Percentiles rank a stretch among this genome's conserved stretches.
phyloP scores from a whole-genome alignment of 2,888 invertebrate genomes.

The Eutolmus rufibarbis region DNA sequence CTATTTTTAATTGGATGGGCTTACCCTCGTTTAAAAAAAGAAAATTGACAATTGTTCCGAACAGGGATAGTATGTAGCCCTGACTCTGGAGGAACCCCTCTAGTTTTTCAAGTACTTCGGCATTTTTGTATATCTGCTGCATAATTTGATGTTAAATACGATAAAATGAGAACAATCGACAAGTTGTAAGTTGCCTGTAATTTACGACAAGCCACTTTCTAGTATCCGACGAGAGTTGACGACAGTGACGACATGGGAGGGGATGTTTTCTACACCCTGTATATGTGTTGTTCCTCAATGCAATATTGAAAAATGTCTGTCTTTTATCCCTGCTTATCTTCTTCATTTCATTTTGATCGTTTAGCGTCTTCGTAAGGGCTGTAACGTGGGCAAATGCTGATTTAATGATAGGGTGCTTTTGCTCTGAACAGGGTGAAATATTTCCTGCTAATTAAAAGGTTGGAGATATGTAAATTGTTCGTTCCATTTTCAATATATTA shows the following conservation, averaged over 20 bases:
- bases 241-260: neutral
- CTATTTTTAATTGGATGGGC: neutral
- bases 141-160: conserved; percentile 42
- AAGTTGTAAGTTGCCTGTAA: conserved; percentile 35
- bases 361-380: neutral
- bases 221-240: neutral
- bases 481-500: neutral
- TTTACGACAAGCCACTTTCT: neutral
- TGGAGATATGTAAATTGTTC: neutral
- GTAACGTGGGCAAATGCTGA: conserved; percentile 16
- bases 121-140: conserved; percentile 22
- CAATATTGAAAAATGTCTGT: neutral
- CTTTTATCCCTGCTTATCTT: conserved; percentile 8
- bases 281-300: neutral
- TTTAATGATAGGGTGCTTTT: neutral
- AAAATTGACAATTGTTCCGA: neutral
- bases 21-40: neutral
- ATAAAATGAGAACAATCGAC: conserved; percentile 35
- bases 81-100: neutral
- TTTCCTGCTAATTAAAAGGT: neutral
- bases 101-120: conserved; percentile 2
- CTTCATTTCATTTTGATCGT: conserved; percentile 25
- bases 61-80: neutral
- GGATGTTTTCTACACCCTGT: neutral
- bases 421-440: conserved; percentile 1